phyloP scores from a whole-genome alignment of 53 echinoderm and acorn worm species.

The Echinarachnius parma region DNA sequence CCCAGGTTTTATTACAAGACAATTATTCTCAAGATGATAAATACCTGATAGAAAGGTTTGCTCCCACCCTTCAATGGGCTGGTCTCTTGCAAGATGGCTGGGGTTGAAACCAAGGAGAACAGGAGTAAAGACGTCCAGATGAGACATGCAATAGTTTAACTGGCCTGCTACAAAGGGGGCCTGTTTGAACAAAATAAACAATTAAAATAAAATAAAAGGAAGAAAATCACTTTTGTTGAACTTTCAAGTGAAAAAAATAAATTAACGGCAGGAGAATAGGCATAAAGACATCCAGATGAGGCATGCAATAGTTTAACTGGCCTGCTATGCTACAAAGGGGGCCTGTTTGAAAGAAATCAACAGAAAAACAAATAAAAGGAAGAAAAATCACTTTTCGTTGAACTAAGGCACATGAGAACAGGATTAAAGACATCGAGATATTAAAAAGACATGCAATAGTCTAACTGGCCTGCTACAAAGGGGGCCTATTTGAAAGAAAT shows the following conservation, averaged over 20 bases:
- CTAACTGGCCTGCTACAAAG: conserved; percentile 83
- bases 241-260: no score
- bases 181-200: no score
- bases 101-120: conserved; percentile 91
- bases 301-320: conserved; percentile 77
- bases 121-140: conserved; percentile 63
- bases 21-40: no score
- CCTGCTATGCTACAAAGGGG: conserved; percentile 86
- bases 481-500: conserved; percentile 78
- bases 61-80: conserved; percentile 76
- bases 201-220: no score
- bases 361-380: no score
- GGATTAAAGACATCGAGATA: conserved; percentile 64
- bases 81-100: conserved; percentile 48
- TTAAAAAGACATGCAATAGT: conserved; percentile 62
- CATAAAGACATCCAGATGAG: conserved; percentile 56
- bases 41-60: conserved; percentile 76
- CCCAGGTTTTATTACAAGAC: no score
- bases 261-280: conserved; percentile 49
- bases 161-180: conserved; percentile 93
- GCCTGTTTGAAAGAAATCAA: conserved; percentile 73
- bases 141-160: conserved; percentile 71
- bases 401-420: conserved; percentile 30
- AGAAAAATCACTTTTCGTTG: background rate
- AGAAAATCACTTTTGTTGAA: background rate